Base-by-base conservation (phyloP, 2,797 vertebrate species). In the Diplodus puntazzo region DNA sequence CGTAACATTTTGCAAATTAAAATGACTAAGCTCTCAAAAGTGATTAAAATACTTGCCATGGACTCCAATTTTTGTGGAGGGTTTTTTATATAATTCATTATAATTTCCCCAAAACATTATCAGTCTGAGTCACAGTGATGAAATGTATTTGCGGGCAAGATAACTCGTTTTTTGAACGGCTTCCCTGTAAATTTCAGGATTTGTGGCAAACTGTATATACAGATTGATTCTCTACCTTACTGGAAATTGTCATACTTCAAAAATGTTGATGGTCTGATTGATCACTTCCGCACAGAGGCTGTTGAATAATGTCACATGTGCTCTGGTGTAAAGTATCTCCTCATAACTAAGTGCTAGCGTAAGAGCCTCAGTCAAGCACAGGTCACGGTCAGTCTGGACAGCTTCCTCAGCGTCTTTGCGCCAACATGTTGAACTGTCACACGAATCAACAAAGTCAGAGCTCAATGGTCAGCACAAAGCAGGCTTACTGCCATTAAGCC, bases 381-480 rank as follows among this genome's bases (percentile, higher is more conserved):
- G 79, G 73, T 86, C 82, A 73, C 4, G 0, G 58, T 64, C 62
- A 12, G 63, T 25, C 59, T 69, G n/a, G 2, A 5, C 71, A 18
- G 67, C 71, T 66, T 82, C 67, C 62, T 82, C 0, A 4, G 67
- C 53, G 67, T 80, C 81, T 86, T 82, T 81, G 74, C 5, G 13
- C 48, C 73, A 77, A 82, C 74, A 69, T 48, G 77, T 77, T 76
- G 17, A 88, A 87, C 87, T 84, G 89, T 82, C 84, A 85, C 64
- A 48, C 74, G 74, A 76, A 69, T 78, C 85, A 80, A 85, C 84
- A 77, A 72, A 87, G 89, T 89, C 78, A 87, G 75, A 92, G 91
- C 87, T 90, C 92, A 91, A 66, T 77, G 83, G 87, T 89, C 90
- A 89, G 85, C 87, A 90, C 87, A 92, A 94, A 94, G 88, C 85